phyloP scores from a whole-genome alignment of 2,113 vertebrate genomes.

The Alectura lathami region DNA sequence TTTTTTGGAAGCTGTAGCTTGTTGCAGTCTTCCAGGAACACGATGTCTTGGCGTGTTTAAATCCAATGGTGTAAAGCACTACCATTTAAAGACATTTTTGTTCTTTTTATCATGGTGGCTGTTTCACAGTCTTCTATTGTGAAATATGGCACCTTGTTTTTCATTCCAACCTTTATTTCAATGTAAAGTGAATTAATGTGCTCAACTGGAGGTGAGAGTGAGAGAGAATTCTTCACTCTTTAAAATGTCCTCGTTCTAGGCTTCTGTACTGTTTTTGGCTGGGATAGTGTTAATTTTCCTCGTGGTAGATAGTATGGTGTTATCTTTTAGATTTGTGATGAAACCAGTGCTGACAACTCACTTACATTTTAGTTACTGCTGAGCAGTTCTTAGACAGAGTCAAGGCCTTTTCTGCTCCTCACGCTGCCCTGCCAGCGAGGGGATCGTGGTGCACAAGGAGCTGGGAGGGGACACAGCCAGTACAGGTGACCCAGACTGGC shows the following conservation, averaged over 20 bases:
- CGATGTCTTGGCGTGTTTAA: not conserved
- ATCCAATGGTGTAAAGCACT: not conserved
- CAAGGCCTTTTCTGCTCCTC: too few species aligned
- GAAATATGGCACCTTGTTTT: not conserved
- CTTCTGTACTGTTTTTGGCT: not conserved
- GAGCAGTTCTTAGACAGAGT: too few species aligned
- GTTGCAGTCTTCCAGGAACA: not conserved
- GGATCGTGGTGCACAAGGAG: too few species aligned
- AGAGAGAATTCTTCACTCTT: not conserved
- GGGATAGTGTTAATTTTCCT: too few species aligned
- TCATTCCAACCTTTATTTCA: not conserved
- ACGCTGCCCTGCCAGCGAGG: too few species aligned
- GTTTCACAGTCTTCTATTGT: not conserved
- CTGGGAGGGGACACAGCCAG: too few species aligned
- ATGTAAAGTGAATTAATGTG: not conserved
- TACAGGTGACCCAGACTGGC: too few species aligned
- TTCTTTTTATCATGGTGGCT: not conserved
- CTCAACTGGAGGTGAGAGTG: not conserved
- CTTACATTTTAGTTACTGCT: too few species aligned
- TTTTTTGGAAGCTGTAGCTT: not conserved
- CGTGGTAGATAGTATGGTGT: too few species aligned
- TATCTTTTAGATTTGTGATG: too few species aligned
- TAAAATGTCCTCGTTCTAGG: not conserved
- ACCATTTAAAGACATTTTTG: not conserved
- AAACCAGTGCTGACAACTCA: too few species aligned